phyloP scores from a whole-genome alignment of 92 coral and sea anemone genomes.

The Muricea muricata region DNA sequence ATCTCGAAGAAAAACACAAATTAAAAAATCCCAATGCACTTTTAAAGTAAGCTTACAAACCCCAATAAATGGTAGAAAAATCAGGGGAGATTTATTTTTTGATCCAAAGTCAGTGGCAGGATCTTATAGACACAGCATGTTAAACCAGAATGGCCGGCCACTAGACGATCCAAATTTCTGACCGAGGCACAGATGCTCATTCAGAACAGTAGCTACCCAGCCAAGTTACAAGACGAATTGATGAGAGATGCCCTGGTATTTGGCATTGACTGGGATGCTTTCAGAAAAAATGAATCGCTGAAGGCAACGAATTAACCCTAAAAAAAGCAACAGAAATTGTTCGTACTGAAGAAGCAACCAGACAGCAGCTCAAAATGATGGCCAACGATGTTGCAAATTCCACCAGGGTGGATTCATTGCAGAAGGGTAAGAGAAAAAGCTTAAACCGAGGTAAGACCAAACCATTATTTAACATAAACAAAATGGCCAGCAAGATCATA shows the following conservation, averaged over 20 bases:
- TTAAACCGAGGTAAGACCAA: not conserved
- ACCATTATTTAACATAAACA: not conserved
- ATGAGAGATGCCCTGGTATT: slow-evolving; percentile 65
- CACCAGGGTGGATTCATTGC: not conserved
- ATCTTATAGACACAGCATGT: too few species aligned
- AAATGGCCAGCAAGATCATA: not conserved
- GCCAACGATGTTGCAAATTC: not conserved
- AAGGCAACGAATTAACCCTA: slow-evolving; percentile 58
- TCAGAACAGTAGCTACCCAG: slow-evolving; percentile 69
- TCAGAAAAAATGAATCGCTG: slow-evolving; percentile 70
- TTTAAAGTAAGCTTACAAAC: too few species aligned
- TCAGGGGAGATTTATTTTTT: slow-evolving; percentile 62
- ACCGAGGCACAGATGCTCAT: slow-evolving; percentile 70
- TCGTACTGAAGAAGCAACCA: slow-evolving; percentile 62
- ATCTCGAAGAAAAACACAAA: slow-evolving; percentile 47
- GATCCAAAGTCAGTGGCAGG: too few species aligned
- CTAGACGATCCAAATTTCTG: slow-evolving; percentile 61
- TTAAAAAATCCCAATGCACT: slow-evolving; percentile 47
- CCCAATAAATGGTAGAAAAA: too few species aligned
- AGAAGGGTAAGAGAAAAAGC: not conserved
- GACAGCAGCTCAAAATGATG: slow-evolving; percentile 61
- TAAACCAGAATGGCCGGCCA: slow-evolving; percentile 69
- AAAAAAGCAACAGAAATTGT: slow-evolving; percentile 67
- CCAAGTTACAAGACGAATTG: slow-evolving; percentile 55
- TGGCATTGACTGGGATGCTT: slow-evolving; percentile 65